A percentile compares a stretch with the other conserved stretches of the same genome.
Evolutionary conservation across 2,113 vertebrate species (phyloP).

Genomic region (Tympanuchus pallidicinctus): DNA sequence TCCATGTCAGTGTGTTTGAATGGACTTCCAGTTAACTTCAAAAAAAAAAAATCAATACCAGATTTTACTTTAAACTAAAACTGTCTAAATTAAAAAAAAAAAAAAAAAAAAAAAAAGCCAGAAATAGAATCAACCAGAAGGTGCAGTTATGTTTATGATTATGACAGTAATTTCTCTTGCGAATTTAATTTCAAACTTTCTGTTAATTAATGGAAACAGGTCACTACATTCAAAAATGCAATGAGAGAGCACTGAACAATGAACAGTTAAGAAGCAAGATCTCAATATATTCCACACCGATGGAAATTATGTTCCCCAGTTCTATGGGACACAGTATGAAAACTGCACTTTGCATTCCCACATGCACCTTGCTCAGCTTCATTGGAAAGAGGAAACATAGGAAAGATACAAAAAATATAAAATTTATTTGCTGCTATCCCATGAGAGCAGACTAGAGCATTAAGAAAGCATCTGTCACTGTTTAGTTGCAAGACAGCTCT

Average conservation of each 20-base stretch:
- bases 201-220: background rate
- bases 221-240: background rate
- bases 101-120: background rate
- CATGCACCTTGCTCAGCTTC: accelerated
- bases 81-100: background rate
- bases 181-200: background rate
- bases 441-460: accelerated
- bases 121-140: constrained; percentile 12
- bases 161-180: background rate
- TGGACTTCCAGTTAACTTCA: background rate
- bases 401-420: background rate
- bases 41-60: background rate
- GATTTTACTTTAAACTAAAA: background rate
- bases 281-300: background rate
- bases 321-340: background rate
- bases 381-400: background rate
- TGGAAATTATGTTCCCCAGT: background rate
- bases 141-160: background rate
- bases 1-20: background rate
- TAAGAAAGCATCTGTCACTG: background rate
- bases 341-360: accelerated
- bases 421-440: accelerated
- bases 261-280: background rate
- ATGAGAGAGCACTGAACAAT: accelerated
- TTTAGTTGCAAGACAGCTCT: background rate